Evolutionary conservation across 1,140 invertebrate species (phyloP).

Genomic region (Drosophila navojoa): DNA sequence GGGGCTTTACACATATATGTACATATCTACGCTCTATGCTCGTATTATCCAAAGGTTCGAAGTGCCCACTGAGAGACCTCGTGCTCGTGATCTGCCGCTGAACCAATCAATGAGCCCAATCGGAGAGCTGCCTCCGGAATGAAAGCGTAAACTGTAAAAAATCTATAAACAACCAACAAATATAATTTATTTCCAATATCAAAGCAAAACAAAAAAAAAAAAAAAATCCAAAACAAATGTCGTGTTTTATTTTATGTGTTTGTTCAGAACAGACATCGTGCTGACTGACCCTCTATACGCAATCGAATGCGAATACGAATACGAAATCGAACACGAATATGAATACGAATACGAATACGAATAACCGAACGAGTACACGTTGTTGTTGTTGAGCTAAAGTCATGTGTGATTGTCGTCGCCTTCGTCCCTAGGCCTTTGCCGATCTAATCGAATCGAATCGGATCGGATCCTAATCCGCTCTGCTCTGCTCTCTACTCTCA

Average conservation of each 20-base stretch:
- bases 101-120: constrained; percentile 49
- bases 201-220: too few species aligned
- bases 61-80: constrained; percentile 72
- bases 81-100: constrained; percentile 68
- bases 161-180: constrained; percentile 17
- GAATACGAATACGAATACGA: constrained; percentile 8
- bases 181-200: constrained; percentile 28
- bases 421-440: constrained; percentile 48
- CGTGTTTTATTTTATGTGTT: constrained; percentile 79
- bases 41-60: constrained; percentile 82
- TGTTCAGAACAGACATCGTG: constrained; percentile 76
- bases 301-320: constrained; percentile 7
- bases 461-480: constrained; percentile 33
- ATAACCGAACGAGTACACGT: constrained; percentile 14
- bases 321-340: not conserved
- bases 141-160: constrained; percentile 39
- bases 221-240: constrained; percentile 61
- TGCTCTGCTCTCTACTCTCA: constrained; percentile 45
- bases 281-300: constrained; percentile 44
- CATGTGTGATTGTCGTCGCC: constrained; percentile 56
- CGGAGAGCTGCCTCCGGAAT: constrained; percentile 37
- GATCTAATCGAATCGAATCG: constrained; percentile 34
- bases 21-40: constrained; percentile 78
- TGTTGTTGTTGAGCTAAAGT: constrained; percentile 61
- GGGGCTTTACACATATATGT: constrained; percentile 60